Percentiles rank a stretch among this genome's conserved stretches.
phyloP scores from a whole-genome alignment of 1,140 invertebrate genomes.

The Penaeus japonicus region DNA sequence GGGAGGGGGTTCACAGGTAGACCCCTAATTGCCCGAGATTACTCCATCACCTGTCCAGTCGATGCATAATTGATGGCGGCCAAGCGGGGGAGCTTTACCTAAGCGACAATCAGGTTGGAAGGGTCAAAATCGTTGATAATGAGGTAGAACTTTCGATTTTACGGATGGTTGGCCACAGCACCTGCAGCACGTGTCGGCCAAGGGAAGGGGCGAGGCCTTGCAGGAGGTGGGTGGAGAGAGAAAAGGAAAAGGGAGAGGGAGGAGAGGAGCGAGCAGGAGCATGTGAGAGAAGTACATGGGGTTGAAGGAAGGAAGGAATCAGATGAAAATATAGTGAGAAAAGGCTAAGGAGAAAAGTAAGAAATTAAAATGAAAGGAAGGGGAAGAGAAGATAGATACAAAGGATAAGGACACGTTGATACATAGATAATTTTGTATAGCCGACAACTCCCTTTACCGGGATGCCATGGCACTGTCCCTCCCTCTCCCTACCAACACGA shows the following conservation, averaged over 20 bases:
- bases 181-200: neutral
- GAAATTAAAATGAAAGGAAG: too few species aligned
- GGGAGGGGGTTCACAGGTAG: neutral
- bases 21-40: slow-evolving; percentile 8
- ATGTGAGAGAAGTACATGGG: neutral
- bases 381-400: too few species aligned
- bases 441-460: too few species aligned
- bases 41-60: neutral
- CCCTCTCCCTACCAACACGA: too few species aligned
- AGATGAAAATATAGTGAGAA: neutral
- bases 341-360: too few species aligned
- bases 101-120: too few species aligned
- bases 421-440: too few species aligned
- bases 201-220: neutral
- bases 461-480: too few species aligned
- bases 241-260: neutral
- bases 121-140: too few species aligned
- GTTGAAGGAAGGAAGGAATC: neutral
- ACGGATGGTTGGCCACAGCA: neutral
- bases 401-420: too few species aligned
- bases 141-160: too few species aligned
- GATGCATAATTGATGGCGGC: slow-evolving; percentile 8
- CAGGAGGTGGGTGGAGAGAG: neutral
- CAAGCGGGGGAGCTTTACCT: too few species aligned
- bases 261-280: neutral